A percentile compares a stretch with the other conserved stretches of the same genome.
Evolutionary conservation across 1,140 invertebrate genomes (phyloP).

Genomic region (Diprion similis): DNA sequence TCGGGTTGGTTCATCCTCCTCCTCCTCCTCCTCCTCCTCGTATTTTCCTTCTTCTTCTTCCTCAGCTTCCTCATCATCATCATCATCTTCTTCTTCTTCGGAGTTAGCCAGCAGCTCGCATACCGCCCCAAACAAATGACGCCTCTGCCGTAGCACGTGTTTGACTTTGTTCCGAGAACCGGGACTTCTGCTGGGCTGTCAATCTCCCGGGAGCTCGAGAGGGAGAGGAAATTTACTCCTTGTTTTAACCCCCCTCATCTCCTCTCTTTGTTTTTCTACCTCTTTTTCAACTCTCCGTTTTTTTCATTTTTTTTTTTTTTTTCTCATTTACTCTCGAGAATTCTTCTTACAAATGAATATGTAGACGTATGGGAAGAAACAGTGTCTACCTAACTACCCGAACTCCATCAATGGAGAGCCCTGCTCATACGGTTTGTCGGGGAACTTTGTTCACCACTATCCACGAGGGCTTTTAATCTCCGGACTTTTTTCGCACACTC

Average conservation of each 20-base stretch:
- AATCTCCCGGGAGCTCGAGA: background rate
- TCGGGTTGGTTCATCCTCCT: background rate
- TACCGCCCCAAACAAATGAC: slow-evolving; percentile 4
- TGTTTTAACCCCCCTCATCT: background rate
- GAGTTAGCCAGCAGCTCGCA: too few species aligned
- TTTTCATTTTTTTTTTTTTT: too few species aligned
- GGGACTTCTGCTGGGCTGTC: background rate
- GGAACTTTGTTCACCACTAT: too few species aligned
- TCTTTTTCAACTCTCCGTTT: too few species aligned
- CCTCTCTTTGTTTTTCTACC: background rate
- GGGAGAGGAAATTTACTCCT: slow-evolving; percentile 1
- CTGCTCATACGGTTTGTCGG: too few species aligned
- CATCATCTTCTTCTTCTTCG: background rate
- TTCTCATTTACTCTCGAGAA: background rate
- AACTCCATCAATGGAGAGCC: too few species aligned
- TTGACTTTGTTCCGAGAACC: background rate
- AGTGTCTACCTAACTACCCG: too few species aligned
- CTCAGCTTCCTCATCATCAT: background rate
- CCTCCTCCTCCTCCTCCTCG: background rate
- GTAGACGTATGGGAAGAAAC: background rate
- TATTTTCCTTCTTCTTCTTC: slow-evolving; percentile 21
- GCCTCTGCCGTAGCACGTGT: background rate
- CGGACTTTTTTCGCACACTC: too few species aligned
- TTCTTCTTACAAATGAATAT: background rate
- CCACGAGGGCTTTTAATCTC: too few species aligned